A percentile compares a stretch with the other conserved stretches of the same genome.
Evolutionary conservation across 2,797 vertebrate species (phyloP).

Genomic region (Iguana delicatissima): DNA sequence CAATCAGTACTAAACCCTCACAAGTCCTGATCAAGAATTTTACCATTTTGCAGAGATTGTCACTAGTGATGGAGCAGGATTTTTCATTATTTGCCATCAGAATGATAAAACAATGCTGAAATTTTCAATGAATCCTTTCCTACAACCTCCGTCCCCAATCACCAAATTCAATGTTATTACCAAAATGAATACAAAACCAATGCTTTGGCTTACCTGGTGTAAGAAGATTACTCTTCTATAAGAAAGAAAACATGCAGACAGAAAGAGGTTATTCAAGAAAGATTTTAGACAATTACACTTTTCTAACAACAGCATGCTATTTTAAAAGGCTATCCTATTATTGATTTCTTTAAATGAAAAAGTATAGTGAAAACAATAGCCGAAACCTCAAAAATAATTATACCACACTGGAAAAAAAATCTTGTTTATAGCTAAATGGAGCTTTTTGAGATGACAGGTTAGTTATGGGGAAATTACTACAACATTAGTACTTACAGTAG

Average conservation of each 20-base stretch:
- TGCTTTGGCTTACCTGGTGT: slow-evolving; percentile 86
- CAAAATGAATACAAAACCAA: background rate
- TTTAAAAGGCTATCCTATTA: background rate
- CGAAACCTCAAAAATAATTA: background rate
- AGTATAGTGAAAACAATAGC: background rate
- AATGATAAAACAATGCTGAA: background rate
- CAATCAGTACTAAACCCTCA: background rate
- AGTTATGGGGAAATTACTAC: background rate
- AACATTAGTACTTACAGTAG: slow-evolving; percentile 83
- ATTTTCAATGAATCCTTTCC: background rate
- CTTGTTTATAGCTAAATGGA: background rate
- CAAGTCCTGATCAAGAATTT: background rate
- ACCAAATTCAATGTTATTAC: background rate
- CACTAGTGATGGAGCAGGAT: background rate
- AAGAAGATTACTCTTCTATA: slow-evolving; percentile 90
- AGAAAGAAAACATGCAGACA: slow-evolving; percentile 7
- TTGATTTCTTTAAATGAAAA: background rate
- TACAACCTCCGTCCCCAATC: too few relatives aligned
- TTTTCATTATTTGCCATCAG: background rate
- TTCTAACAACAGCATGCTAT: background rate
- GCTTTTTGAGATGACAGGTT: background rate
- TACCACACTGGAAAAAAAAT: background rate
- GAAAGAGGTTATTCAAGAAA: slow-evolving; percentile 20
- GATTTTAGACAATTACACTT: background rate
- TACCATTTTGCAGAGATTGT: background rate